Conservation (phyloP, 2,888 invertebrate species). For the Smittia sp. region DNA sequence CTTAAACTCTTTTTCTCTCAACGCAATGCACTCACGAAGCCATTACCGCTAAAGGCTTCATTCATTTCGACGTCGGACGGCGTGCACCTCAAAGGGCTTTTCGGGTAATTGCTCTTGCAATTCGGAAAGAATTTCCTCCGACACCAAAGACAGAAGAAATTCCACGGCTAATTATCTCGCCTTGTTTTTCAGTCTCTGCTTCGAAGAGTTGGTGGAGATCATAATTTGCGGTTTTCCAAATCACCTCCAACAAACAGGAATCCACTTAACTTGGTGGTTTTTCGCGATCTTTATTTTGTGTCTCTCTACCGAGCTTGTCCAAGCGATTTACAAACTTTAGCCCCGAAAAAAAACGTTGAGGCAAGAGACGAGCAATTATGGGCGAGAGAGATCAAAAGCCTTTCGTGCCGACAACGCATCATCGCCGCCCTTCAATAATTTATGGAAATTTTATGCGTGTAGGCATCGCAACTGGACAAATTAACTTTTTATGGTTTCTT, state of each 20-base stretch:
- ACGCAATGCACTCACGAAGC: conserved; percentile 3
- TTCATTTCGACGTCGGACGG: not conserved
- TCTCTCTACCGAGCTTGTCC: conserved; percentile 1
- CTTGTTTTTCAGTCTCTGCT: conserved; percentile 13
- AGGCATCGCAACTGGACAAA: conserved; percentile 27
- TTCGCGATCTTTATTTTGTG: conserved; percentile 15
- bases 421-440: conserved; percentile 13
- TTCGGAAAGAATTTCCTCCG: not conserved
- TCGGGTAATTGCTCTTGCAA: not conserved
- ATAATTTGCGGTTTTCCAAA: conserved; percentile 35
- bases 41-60: conserved; percentile 35
- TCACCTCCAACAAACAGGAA: conserved; percentile 8
- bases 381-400: conserved; percentile 31
- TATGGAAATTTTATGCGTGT: conserved; percentile 32
- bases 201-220: not conserved
- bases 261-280: conserved; percentile 30
- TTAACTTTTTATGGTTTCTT: conserved; percentile 35
- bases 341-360: conserved; percentile 10
- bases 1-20: conserved; percentile 13
- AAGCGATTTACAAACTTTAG: not conserved
- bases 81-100: conserved; percentile 7
- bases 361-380: conserved; percentile 30
- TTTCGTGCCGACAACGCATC: conserved; percentile 6
- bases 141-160: not conserved
- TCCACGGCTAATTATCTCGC: conserved; percentile 26